Evolutionary conservation across 2,888 invertebrate species (phyloP), one percentile per base, ranked within the genome.

Genomic region (Caenorhabditis sp.): DNA sequence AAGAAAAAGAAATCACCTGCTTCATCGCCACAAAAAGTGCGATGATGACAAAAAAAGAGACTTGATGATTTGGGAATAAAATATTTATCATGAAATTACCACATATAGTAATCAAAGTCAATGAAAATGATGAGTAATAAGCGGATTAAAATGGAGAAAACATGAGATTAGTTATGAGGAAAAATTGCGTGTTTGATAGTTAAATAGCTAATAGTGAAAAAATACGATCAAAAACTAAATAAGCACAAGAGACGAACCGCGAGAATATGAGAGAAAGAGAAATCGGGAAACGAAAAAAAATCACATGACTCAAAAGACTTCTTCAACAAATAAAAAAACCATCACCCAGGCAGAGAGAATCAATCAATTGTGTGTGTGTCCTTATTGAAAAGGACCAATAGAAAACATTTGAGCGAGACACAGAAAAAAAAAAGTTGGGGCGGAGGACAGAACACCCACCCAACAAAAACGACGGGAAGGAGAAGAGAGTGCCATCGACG

Each of bases 341-440:
- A n/a, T n/a, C n/a, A n/a, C n/a, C n/a, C n/a, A n/a, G n/a, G 43
- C 7, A 43, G 17, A 43, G 31, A 12, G 17, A 43, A 12, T 43
- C 43, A 43, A 43, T 43, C 43, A 43, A 43, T 43, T 17, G 43
- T 31, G 31, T 31, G 31, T 31, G 31, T 43, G 43, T 43, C 43
- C 43, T 43, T 43, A 43, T 43, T 43, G 43, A 43, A 43, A 7
- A 43, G 10, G 10, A 43, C 43, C 36, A 36, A 43, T 14, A 43
- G 43, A 7, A 7, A 43, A 43, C 17, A 23, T 2, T n/a, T n/a
- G n/a, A n/a, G n/a, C n/a, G n/a, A n/a, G n/a, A 53, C 10, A 53
- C 17, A 56, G 26, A 56, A 65, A 69, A 56, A 61, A 26, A 61
- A 61, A 50, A 52, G 50, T 26, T 59, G 52, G 52, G 20, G 57